phyloP scores from a whole-genome alignment of 2,113 vertebrate species.

The Callocephalon fimbriatum region DNA sequence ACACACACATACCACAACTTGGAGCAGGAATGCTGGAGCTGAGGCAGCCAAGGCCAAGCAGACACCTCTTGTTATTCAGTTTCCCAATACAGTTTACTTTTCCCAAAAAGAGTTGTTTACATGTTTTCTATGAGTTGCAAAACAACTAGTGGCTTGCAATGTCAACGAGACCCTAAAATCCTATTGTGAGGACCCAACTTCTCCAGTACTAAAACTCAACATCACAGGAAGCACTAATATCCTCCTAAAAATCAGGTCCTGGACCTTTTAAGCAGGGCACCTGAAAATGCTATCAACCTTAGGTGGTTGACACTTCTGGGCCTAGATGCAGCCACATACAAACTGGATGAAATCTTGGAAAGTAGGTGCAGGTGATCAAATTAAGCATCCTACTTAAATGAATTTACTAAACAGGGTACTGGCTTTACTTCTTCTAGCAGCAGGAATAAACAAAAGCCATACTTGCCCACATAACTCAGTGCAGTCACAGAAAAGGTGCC shows the following conservation, averaged over 20 bases:
- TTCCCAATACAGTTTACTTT: background rate
- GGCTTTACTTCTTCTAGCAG: background rate
- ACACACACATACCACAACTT: background rate
- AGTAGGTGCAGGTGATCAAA: background rate
- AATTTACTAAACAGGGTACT: accelerated
- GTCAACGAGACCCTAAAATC: background rate
- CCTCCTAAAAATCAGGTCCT: background rate
- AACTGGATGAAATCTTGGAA: background rate
- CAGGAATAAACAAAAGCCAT: background rate
- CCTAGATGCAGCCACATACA: background rate
- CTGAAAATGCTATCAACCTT: background rate
- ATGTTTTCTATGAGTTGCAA: background rate
- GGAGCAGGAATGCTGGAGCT: background rate
- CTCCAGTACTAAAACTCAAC: background rate
- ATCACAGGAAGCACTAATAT: background rate
- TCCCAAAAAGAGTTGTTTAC: background rate
- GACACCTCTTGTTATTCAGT: background rate
- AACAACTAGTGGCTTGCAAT: background rate
- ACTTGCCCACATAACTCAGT: background rate
- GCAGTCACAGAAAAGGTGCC: background rate
- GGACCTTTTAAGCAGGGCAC: background rate
- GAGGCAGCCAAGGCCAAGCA: background rate
- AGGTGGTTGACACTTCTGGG: accelerated
- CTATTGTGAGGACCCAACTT: background rate
- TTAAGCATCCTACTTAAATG: background rate